Evolutionary conservation across 2,113 vertebrate genomes (phyloP).

Genomic region (Psittacula cyanocephala): DNA sequence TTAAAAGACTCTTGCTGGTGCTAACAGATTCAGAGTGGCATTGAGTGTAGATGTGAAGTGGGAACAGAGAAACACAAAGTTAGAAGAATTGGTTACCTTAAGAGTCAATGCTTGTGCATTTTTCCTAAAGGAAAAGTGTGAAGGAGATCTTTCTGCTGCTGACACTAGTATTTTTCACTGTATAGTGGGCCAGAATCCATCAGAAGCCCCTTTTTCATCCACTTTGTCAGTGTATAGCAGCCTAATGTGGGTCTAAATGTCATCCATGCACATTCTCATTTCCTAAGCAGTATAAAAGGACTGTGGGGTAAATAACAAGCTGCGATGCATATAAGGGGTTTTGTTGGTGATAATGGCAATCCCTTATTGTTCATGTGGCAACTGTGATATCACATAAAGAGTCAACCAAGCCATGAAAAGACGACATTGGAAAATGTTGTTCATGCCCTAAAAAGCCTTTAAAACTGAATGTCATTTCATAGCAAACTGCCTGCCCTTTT

Average conservation of each 20-base stretch:
- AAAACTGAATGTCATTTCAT: constrained; percentile 30
- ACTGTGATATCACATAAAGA: background rate
- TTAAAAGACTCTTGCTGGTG: constrained; percentile 30
- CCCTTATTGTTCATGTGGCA: background rate
- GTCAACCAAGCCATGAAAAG: background rate
- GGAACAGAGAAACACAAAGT: constrained; percentile 21
- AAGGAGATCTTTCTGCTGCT: background rate
- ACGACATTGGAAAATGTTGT: background rate
- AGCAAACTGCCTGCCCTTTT: constrained; percentile 34
- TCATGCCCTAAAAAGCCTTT: constrained; percentile 8
- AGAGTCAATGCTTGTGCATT: background rate
- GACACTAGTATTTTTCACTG: background rate
- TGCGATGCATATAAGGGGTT: background rate
- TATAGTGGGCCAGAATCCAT: background rate
- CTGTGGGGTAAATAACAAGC: background rate
- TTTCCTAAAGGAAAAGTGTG: background rate
- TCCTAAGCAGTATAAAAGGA: background rate
- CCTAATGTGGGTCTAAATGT: background rate
- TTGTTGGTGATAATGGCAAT: background rate
- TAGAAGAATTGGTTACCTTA: background rate
- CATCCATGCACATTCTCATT: background rate
- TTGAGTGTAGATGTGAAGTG: background rate
- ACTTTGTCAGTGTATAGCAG: background rate
- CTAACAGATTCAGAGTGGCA: constrained; percentile 44
- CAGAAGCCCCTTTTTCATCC: background rate